Conservation (phyloP, 2,113 vertebrate species). For the Seriola rivoliana region DNA sequence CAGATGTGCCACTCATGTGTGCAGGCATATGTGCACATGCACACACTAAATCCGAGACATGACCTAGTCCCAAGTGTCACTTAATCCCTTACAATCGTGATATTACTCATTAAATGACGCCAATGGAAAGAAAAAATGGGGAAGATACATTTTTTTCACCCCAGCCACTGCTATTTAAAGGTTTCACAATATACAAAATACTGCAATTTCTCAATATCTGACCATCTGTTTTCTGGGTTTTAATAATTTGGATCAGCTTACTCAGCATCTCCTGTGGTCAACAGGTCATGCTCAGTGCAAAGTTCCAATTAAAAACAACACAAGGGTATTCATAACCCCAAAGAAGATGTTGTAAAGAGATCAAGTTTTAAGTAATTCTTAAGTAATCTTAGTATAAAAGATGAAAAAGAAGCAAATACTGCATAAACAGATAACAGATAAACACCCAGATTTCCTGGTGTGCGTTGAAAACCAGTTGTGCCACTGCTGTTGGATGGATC, state of each 20-base stretch:
- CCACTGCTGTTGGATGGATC: background rate
- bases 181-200: slow-evolving; percentile 12
- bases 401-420: background rate
- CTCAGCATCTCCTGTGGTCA: background rate
- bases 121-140: slow-evolving; percentile 38
- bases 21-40: slow-evolving; percentile 13
- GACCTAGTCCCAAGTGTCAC: slow-evolving; percentile 23
- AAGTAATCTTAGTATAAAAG: background rate
- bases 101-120: slow-evolving; percentile 34
- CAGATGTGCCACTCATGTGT: slow-evolving; percentile 46
- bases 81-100: slow-evolving; percentile 22
- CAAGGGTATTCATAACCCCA: background rate
- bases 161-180: background rate
- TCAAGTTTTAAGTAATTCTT: background rate
- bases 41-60: slow-evolving; percentile 27
- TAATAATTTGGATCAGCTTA: background rate
- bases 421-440: background rate
- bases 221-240: slow-evolving; percentile 1
- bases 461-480: background rate
- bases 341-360: background rate
- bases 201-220: slow-evolving; percentile 10
- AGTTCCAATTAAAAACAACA: background rate
- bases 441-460: background rate
- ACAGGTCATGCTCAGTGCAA: background rate
- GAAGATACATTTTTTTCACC: slow-evolving; percentile 15